Conservation (phyloP, 2,113 vertebrate species). For the Pelobates fuscus region DNA sequence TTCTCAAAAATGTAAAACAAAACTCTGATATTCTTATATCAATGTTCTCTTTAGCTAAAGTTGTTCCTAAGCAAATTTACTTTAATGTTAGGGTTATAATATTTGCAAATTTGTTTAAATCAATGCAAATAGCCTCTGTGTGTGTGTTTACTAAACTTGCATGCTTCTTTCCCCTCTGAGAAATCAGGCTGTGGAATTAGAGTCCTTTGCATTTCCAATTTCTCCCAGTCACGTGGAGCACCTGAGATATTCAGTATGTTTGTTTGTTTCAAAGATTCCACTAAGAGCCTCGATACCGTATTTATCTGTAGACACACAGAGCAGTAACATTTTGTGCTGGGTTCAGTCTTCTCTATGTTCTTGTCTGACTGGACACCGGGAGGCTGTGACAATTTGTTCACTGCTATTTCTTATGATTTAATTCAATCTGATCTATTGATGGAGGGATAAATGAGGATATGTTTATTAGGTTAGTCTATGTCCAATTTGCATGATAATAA, state of each 20-base stretch:
- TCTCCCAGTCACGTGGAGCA: constrained; percentile 5
- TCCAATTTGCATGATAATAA: background rate
- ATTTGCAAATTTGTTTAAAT: constrained; percentile 30
- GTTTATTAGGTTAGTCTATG: background rate
- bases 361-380: no score
- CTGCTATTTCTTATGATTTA: background rate
- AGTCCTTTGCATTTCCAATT: constrained; percentile 40
- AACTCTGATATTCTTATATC: no score
- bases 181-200: constrained; percentile 33
- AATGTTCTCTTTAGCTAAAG: no score
- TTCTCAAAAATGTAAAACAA: no score
- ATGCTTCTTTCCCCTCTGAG: constrained; percentile 9
- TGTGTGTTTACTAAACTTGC: constrained; percentile 37
- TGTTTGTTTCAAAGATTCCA: background rate
- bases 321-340: constrained; percentile 19
- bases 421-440: background rate
- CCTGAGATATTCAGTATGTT: constrained; percentile 3
- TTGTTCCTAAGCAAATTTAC: constrained; percentile 1
- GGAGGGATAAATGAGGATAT: background rate
- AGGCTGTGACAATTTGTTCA: background rate
- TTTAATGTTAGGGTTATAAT: background rate
- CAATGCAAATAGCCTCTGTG: constrained; percentile 18
- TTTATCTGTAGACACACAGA: no score
- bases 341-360: background rate
- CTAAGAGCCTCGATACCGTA: background rate